Base-by-base conservation (phyloP, 2,797 vertebrate genomes). In the Heliangelus exortis region DNA sequence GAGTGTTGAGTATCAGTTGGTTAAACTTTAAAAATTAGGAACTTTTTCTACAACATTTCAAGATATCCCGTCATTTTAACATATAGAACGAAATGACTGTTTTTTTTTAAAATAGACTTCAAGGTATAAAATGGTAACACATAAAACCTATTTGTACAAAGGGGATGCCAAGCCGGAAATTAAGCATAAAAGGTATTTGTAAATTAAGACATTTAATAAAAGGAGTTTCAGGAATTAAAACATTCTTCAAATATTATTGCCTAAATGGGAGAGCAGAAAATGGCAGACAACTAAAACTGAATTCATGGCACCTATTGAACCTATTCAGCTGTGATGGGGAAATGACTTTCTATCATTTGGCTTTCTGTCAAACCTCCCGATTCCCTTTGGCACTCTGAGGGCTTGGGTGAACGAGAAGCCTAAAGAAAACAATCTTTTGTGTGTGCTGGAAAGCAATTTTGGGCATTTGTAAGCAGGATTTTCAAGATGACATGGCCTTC, bases 151-250 rank as follows among this genome's bases (percentile, higher is more conserved):
- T 50, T 62, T 72, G 5, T 29, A 78, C 72, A 78, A 78, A 68
- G 87, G 26, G 65, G n/a, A 85, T 22, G 39, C 54, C 63, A 93
- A 63, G 21, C 28, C 88, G 29, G 59, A 79, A 96, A 88, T 83
- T 34, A 85, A n/a, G 48, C 36, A 86, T 45, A 81, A 80, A 34
- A 68, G 28, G 28, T 65, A 50, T 62, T 66, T 34, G 33, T 66
- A 95, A 91, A 95, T 90, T 10, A 81, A 82, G 93, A 88, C 29
- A 41, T 84, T 68, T 78, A 53, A 91, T 55, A 55, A 84, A 84
- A 79, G 57, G 25, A 73, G 45, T 55, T 47, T 93, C 33, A 16
- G 31, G 79, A 84, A 90, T 90, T 76, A 84, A 88, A 93, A 83
- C 66, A 90, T 89, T 84, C 82, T 81, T 91, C 61, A 84, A 87